Base-by-base conservation (phyloP, 2,888 invertebrate genomes). In the Aphidoletes aphidimyza region DNA sequence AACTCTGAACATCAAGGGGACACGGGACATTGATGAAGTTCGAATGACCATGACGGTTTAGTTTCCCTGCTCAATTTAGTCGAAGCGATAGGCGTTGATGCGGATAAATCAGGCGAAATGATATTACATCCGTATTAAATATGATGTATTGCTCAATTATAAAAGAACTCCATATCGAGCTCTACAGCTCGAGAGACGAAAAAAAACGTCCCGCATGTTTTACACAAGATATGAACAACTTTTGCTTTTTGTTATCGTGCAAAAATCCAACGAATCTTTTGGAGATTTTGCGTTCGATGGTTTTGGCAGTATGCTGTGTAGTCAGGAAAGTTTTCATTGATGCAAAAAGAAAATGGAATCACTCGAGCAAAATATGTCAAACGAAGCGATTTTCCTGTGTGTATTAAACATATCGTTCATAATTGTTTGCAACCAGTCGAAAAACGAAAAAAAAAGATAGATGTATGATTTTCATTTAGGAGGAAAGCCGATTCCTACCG, bases 111-210 rank as follows among this genome's bases (percentile, higher is more conserved):
- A 84, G 39, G 59, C 30, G 39, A 85, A 11, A 85, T 85, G 9
- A 54, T 54, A 54, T 54, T 54, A 54, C 34, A 69, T 69, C 69
- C 69, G 30, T 69, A 69, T 69, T 69, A 85, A 85, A 81, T 85
- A 85, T 85, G 85, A 85, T 85, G 84, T 78, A 85, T 85, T 84
- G 84, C 85, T 85, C 85, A 85, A 85, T 85, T 85, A 85, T 42
- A 54, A 45, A 42, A 39, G n/a, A 11, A 36, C 22, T 42, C 11
- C 39, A 30, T 17, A 0, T 37, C 22, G 11, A 34, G 36, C 0
- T n/a, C 22, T 37, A n/a, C 3, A 8, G 8, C 6, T 37, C 39
- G 30, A n/a, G n/a, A n/a, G n/a, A n/a, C n/a, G n/a, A n/a, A n/a
- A n/a, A n/a, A n/a, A n/a, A n/a, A n/a, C n/a, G n/a, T n/a, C n/a